Evolutionary conservation across 2,113 vertebrate genomes (phyloP).

Genomic region (Rhinichthys klamathensis): DNA sequence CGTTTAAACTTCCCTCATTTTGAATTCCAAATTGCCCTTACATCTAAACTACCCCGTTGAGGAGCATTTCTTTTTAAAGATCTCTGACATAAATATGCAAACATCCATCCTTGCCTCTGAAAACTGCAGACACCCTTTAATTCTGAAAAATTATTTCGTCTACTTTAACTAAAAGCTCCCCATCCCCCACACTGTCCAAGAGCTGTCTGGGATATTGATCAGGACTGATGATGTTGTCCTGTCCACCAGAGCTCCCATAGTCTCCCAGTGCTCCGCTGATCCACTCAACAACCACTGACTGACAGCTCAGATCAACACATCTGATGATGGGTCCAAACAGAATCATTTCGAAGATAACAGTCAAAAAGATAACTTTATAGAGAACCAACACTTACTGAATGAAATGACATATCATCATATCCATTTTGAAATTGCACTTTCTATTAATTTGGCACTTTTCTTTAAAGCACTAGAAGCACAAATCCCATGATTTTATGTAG

Average conservation of each 20-base stretch:
- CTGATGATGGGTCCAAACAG: neutral
- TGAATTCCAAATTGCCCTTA: neutral
- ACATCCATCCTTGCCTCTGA: neutral
- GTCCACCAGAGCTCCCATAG: neutral
- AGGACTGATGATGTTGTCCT: constrained; percentile 31
- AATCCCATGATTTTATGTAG: neutral
- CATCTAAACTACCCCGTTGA: constrained; percentile 4
- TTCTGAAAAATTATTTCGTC: constrained; percentile 1
- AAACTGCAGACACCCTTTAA: neutral
- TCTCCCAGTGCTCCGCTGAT: neutral
- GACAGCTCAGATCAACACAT: neutral
- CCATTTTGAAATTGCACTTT: neutral
- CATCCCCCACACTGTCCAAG: neutral
- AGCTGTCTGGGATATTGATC: constrained; percentile 47
- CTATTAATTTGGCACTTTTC: neutral
- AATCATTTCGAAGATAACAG: neutral
- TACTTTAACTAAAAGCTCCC: neutral
- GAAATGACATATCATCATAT: neutral
- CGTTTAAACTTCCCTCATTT: neutral
- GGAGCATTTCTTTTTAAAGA: neutral
- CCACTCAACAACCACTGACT: neutral
- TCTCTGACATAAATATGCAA: neutral
- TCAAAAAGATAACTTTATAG: neutral
- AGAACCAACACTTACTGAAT: neutral
- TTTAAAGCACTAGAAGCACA: neutral